phyloP scores from a whole-genome alignment of 2,888 invertebrate genomes.

The Sarcophaga variegata region DNA sequence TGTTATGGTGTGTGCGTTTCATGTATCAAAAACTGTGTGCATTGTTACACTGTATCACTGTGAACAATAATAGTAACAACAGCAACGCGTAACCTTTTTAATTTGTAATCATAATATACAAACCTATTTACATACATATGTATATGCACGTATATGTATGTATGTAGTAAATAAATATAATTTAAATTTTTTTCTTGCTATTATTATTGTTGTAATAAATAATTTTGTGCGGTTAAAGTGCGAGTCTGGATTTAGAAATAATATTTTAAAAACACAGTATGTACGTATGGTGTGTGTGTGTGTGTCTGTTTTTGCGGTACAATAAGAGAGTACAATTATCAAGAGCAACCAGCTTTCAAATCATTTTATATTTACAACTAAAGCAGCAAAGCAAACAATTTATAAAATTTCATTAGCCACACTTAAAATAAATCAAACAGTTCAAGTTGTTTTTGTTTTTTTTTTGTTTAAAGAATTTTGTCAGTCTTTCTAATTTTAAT shows the following conservation, averaged over 20 bases:
- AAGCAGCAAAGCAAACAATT: too few species aligned
- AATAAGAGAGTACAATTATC: neutral
- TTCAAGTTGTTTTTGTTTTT: neutral
- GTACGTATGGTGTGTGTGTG: neutral
- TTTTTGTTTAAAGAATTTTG: neutral
- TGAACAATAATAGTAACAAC: conserved; percentile 16
- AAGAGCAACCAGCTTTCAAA: conserved; percentile 37
- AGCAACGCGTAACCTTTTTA: conserved; percentile 40
- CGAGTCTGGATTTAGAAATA: conserved; percentile 53
- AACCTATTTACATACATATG: too few species aligned
- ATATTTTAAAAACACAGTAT: neutral
- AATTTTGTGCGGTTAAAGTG: conserved; percentile 50
- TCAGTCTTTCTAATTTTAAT: conserved; percentile 10
- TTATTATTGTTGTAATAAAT: conserved; percentile 42
- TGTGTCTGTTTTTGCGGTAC: neutral
- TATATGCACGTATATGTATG: too few species aligned
- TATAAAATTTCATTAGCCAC: too few species aligned
- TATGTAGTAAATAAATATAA: neutral
- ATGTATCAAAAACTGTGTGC: conserved; percentile 6
- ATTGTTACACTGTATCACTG: conserved; percentile 1
- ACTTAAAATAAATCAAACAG: neutral
- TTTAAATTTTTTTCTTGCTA: neutral
- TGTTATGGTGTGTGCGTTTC: conserved; percentile 36
- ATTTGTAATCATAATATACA: conserved; percentile 9
- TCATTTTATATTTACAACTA: neutral